phyloP scores from a whole-genome alignment of 2,888 invertebrate genomes.

The Mesoligia furuncula region DNA sequence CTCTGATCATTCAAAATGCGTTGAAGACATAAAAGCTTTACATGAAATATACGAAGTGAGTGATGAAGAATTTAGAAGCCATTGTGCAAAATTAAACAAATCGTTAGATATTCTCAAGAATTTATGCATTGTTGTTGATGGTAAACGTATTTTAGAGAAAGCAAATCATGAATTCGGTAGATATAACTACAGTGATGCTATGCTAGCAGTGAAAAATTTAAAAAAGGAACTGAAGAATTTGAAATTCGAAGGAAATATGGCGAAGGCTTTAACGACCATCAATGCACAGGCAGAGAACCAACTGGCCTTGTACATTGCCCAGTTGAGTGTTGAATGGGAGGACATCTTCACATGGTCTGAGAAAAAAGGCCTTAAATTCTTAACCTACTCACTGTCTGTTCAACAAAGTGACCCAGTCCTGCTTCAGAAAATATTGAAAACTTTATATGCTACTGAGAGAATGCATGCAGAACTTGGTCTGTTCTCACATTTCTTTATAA shows the following conservation, averaged over 20 bases:
- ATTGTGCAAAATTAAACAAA: conserved; percentile 74
- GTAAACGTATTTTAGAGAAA: conserved; percentile 77
- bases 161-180: conserved; percentile 84
- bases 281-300: conserved; percentile 83
- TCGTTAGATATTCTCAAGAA: conserved; percentile 75
- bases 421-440: conserved; percentile 83
- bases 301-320: conserved; percentile 81
- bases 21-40: conserved; percentile 71
- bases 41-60: conserved; percentile 70
- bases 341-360: conserved; percentile 86
- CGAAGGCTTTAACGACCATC: conserved; percentile 77
- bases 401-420: conserved; percentile 84
- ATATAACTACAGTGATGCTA: conserved; percentile 81
- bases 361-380: conserved; percentile 78
- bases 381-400: conserved; percentile 83
- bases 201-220: conserved; percentile 77
- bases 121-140: conserved; percentile 79
- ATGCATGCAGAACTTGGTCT: conserved; percentile 83
- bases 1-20: conserved; percentile 73
- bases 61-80: conserved; percentile 78
- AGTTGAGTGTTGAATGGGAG: conserved; percentile 86
- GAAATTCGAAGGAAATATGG: conserved; percentile 79
- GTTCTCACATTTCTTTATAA: conserved; percentile 86
- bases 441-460: conserved; percentile 81
- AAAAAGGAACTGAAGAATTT: conserved; percentile 73